Base-by-base conservation (phyloP, 1,140 invertebrate species). In the Limonius californicus region DNA sequence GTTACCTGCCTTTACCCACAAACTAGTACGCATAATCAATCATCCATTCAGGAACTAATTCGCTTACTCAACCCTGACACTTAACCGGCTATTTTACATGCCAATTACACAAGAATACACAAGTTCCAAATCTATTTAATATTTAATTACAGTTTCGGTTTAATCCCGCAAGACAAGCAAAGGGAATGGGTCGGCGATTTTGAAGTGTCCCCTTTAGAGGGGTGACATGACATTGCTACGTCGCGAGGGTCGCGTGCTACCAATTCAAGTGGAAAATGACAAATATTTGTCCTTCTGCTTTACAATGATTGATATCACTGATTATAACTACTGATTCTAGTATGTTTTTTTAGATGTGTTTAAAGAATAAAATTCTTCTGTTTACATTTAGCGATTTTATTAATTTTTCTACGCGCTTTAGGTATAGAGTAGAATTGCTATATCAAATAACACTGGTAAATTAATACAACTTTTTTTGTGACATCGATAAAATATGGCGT, bases 61-160 rank as follows among this genome's bases (percentile, higher is more conserved):
- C 45, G n/a, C 45, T 50, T 50, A 50, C 45, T 50, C 45, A 50
- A 50, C 45, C 45, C 45, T 50, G 45, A 50, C 45, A 50, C 45
- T 50, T 50, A 50, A 50, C 45, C 45, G 15, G 45, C 16, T 50
- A 50, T 57, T 57, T 57, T 39, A 57, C 55, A 57, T 57, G 63
- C 59, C 63, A 64, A 55, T 64, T 64, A 64, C 54, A 64, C 54
- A 50, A 56, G 58, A 53, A 59, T 32, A 50, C 54, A 60, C 63
- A 64, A 61, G 60, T 64, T 64, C n/a, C 23, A 64, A 64, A 64
- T 64, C 63, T 61, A 50, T 61, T 64, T 61, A 64, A 64, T 64
- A 64, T 61, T 64, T 64, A 64, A 64, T 64, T 64, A 61, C 50
- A 56, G 54, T 64, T 64, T 64, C 39, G 42, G 58, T 61, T 64